Evolutionary conservation across 2,113 vertebrate genomes (phyloP).

Genomic region (Irena cyanogastra): DNA sequence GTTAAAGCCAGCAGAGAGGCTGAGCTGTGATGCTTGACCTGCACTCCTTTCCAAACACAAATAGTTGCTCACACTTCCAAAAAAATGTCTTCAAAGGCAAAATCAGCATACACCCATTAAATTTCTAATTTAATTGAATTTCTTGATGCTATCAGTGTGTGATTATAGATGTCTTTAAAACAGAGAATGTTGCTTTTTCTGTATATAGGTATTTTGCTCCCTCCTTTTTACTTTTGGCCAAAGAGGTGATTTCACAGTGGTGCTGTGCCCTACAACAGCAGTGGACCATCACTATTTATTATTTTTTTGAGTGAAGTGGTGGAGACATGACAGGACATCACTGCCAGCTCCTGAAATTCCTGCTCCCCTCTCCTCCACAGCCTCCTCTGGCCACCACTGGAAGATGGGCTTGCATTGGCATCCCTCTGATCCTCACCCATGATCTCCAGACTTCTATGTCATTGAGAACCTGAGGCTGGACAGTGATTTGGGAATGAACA

Average conservation of each 20-base stretch:
- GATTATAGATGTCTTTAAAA: background rate
- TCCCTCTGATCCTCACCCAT: background rate
- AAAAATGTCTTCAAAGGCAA: background rate
- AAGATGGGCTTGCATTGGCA: background rate
- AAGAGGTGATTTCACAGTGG: background rate
- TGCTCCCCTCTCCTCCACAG: background rate
- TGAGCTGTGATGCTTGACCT: conserved; percentile 38
- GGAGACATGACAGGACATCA: background rate
- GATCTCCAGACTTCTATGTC: background rate
- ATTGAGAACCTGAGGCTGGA: too few relatives aligned
- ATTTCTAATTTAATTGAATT: background rate
- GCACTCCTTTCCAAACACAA: conserved; percentile 44
- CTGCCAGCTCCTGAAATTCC: background rate
- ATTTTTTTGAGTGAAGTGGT: background rate
- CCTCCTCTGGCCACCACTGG: background rate
- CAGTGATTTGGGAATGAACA: background rate
- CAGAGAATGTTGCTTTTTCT: background rate
- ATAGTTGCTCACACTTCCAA: background rate
- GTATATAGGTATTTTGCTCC: accelerated
- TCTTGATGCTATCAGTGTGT: accelerated
- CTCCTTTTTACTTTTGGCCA: background rate
- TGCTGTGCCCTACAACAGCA: background rate
- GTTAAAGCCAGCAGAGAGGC: conserved; percentile 66
- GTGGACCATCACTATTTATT: background rate
- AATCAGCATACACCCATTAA: background rate